Conservation (phyloP, 2,113 vertebrate genomes). For the Emydura subglobosa region DNA sequence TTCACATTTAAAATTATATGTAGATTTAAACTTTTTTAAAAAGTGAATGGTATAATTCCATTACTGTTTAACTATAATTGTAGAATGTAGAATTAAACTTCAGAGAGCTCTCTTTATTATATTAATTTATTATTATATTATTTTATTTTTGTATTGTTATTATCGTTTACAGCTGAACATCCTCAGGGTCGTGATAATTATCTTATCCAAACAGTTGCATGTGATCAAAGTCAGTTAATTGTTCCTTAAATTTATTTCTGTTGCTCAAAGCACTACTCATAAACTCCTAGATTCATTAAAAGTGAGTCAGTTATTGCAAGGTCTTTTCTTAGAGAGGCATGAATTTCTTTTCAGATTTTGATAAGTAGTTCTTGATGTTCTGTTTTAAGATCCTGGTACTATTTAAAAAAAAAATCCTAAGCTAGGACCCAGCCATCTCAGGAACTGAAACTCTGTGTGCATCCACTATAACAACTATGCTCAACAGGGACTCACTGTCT, state of each 20-base stretch:
- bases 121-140: not conserved
- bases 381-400: not conserved
- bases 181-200: not conserved
- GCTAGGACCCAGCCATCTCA: not conserved
- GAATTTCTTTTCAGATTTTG: not conserved
- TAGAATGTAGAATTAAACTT: constrained; percentile 22
- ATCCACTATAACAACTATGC: not conserved
- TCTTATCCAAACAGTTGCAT: constrained; percentile 6
- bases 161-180: not conserved
- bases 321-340: constrained; percentile 14
- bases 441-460: not conserved
- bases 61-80: not conserved
- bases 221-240: constrained; percentile 32
- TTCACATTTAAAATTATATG: not conserved
- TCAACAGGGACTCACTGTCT: not conserved
- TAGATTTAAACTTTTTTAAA: not conserved
- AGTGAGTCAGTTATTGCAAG: not conserved
- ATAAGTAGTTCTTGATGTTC: not conserved
- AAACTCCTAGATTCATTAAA: constrained; percentile 3
- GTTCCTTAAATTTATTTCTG: constrained; percentile 32
- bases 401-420: not conserved
- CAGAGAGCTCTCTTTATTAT: not conserved
- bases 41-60: not conserved
- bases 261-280: not conserved
- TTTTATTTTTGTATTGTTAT: not conserved